These are phyloP conservation scores for Drosophila guanche DNA, from an alignment of 1,140 invertebrate species.

Conservation along the genomic window DNA sequence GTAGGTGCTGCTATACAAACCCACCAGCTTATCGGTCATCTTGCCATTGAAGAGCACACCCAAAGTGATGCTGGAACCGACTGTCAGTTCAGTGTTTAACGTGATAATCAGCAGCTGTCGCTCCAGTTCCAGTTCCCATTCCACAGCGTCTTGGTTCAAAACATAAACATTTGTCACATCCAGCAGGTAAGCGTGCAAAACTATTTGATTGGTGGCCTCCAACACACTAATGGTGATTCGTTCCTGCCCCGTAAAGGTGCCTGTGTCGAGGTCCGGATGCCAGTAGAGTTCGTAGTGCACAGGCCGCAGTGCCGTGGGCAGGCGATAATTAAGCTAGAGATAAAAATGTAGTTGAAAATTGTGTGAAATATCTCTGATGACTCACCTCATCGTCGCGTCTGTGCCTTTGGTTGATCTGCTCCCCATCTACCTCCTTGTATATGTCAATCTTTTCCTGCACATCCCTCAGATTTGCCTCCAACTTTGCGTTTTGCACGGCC, in stretches of 20 bases:
- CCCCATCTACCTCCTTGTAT: constrained; percentile 18
- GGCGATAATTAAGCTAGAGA: constrained; percentile 84
- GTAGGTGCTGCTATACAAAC: constrained; percentile 84
- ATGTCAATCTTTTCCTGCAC: constrained; percentile 57
- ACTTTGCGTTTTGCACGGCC: constrained; percentile 60
- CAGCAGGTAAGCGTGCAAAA: constrained; percentile 87
- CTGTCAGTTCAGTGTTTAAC: constrained; percentile 36
- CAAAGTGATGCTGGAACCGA: constrained; percentile 34
- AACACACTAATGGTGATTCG: constrained; percentile 87
- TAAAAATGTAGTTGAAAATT: neutral
- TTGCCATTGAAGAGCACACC: constrained; percentile 83
- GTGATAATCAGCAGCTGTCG: constrained; percentile 70
- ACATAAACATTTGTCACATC: constrained; percentile 58
- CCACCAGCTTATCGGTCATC: constrained; percentile 83
- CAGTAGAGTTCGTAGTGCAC: constrained; percentile 91
- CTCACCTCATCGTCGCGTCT: constrained; percentile 38
- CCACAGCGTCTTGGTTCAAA: constrained; percentile 28
- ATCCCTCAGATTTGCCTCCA: constrained; percentile 54
- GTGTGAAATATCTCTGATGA: neutral
- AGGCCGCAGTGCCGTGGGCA: constrained; percentile 88
- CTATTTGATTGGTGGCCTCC: constrained; percentile 85
- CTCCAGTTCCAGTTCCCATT: constrained; percentile 48
- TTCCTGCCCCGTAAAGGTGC: constrained; percentile 89
- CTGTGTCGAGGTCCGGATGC: constrained; percentile 88
- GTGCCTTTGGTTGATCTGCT: neutral